Evolutionary conservation across 2,888 invertebrate genomes (phyloP).

Genomic region (Physocephala rufipes): DNA sequence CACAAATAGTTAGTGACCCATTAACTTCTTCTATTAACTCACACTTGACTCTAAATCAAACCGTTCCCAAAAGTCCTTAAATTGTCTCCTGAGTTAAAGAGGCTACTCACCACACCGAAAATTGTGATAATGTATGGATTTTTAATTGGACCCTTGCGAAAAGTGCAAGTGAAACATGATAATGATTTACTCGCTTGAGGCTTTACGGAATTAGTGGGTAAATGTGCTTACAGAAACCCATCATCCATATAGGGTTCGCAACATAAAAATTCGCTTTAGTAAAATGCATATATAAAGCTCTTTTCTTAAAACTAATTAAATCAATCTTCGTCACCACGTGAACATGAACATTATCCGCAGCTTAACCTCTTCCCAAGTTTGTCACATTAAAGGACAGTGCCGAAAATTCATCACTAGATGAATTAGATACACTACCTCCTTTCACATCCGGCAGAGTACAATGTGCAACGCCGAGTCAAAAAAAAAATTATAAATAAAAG

Average conservation of each 20-base stretch:
- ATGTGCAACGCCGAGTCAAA: not conserved
- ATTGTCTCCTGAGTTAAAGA: no score
- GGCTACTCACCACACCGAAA: no score
- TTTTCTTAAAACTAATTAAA: not conserved
- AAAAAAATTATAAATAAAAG: constrained; percentile 13
- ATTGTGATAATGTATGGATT: not conserved
- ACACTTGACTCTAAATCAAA: no score
- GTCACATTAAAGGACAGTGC: constrained; percentile 17
- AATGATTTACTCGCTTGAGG: not conserved
- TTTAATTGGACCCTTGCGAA: not conserved
- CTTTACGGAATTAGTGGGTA: not conserved
- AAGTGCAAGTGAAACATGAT: not conserved
- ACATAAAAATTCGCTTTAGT: constrained; percentile 23
- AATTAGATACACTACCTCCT: no score
- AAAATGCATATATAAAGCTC: not conserved
- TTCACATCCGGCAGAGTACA: no score
- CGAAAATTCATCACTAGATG: not conserved
- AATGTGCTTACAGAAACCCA: not conserved
- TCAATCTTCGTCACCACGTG: no score
- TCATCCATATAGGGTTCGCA: not conserved
- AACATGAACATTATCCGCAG: no score
- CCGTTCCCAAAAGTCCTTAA: no score
- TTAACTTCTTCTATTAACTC: no score
- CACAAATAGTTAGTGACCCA: no score
- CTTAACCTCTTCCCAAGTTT: constrained; percentile 25